These are phyloP conservation scores for Tetramorium bicarinatum DNA, from an alignment of 2,888 invertebrate genomes.

Conservation along the genomic window DNA sequence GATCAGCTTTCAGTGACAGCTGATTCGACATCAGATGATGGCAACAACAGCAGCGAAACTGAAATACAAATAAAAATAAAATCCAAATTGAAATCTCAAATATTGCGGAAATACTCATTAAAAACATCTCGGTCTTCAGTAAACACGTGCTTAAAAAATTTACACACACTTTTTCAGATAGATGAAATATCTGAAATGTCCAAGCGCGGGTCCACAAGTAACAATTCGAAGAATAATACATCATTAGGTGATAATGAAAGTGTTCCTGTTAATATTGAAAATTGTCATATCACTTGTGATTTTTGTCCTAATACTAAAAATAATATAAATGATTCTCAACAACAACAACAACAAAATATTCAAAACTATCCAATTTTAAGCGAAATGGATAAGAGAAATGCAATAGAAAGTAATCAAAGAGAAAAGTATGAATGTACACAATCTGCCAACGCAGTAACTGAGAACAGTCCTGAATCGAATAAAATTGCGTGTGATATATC, in stretches of 20 bases:
- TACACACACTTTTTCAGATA: not conserved
- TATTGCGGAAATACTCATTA: not conserved
- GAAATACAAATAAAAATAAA: slow-evolving; percentile 41
- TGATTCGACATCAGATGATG: not conserved
- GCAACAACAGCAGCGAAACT: not conserved
- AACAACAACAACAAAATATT: slow-evolving; percentile 1
- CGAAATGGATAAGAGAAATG: not conserved
- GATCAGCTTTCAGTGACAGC: not conserved
- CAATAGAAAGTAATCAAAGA: not conserved
- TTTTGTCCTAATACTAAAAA: slow-evolving; percentile 5
- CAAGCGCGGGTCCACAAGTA: not conserved
- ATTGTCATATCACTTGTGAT: not conserved
- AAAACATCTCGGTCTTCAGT: slow-evolving; percentile 3
- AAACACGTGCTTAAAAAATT: not conserved
- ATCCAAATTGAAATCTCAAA: not conserved
- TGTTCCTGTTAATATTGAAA: not conserved
- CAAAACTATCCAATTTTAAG: not conserved
- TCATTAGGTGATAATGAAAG: not conserved
- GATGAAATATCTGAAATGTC: not conserved
- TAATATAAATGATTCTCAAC: not conserved
- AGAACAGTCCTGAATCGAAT: not conserved
- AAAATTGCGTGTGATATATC: not conserved
- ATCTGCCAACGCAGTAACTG: not conserved
- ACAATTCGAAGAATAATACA: not conserved
- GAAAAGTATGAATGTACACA: not conserved